Evolutionary conservation across 92 coral and sea anemone genomes (phyloP).

Genomic region (Epizoanthus rinbou): DNA sequence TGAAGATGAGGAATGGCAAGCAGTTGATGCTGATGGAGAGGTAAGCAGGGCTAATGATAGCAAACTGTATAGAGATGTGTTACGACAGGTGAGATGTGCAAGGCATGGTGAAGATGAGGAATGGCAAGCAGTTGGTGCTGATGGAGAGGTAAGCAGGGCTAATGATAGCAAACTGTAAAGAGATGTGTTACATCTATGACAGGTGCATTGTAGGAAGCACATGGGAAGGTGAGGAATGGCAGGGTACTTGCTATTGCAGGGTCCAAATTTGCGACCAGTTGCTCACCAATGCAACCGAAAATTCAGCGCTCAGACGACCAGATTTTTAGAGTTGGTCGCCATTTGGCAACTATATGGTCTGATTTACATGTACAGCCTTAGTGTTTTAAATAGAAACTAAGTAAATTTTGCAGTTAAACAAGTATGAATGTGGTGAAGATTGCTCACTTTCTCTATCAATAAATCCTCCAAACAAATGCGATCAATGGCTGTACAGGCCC

Average conservation of each 20-base stretch:
- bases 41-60: conserved; percentile 31
- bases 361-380: no score
- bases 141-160: conserved; percentile 66
- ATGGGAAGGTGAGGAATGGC: conserved; percentile 76
- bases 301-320: no score
- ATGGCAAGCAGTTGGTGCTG: conserved; percentile 75
- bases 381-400: no score
- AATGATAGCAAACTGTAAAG: neutral
- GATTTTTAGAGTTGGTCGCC: no score
- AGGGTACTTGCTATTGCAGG: conserved; percentile 22
- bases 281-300: no score
- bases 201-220: conserved; percentile 59
- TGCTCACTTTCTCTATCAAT: no score
- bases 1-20: conserved; percentile 82
- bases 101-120: conserved; percentile 64
- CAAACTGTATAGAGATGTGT: neutral
- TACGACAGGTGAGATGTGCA: conserved; percentile 61
- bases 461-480: no score
- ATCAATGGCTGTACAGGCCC: no score
- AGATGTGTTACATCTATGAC: conserved; percentile 41
- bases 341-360: no score
- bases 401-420: no score
- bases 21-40: conserved; percentile 76
- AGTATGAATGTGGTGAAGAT: no score
- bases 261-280: no score